Evolutionary conservation across 2,888 invertebrate species (phyloP).

Genomic region (Monoplex corrugatus): DNA sequence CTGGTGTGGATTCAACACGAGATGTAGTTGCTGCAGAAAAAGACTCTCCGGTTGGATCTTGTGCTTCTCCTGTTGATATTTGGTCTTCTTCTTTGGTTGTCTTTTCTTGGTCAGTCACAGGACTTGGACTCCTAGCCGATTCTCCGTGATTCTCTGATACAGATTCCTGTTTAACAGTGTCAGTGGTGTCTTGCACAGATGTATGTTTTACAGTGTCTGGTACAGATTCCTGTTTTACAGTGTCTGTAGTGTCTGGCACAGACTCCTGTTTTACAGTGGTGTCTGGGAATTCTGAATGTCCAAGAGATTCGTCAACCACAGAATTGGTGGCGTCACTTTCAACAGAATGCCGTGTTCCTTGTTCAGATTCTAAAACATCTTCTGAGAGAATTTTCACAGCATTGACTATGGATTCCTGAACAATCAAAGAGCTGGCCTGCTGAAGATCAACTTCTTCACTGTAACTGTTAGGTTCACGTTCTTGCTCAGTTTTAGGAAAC

Average conservation of each 20-base stretch:
- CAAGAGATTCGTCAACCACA: neutral
- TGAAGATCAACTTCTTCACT: neutral
- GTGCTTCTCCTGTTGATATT: neutral
- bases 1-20: neutral
- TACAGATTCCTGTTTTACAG: neutral
- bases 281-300: neutral
- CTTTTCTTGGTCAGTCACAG: neutral
- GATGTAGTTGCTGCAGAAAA: neutral
- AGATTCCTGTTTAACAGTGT: neutral
- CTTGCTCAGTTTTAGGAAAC: neutral
- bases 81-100: neutral
- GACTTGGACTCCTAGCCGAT: neutral
- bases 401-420: conserved; percentile 32
- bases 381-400: conserved; percentile 13
- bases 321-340: neutral
- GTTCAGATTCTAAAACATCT: neutral
- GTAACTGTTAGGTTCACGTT: neutral
- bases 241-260: too few species aligned
- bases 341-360: neutral
- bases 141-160: neutral
- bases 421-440: conserved; percentile 39
- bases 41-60: neutral
- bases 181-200: too few species aligned
- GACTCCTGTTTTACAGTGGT: too few species aligned
- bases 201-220: too few species aligned